A percentile compares a stretch with the other conserved stretches of the same genome.
These are phyloP conservation scores for Galemys pyrenaicus DNA, from an alignment of 2,113 vertebrate species.

Conservation along the genomic window DNA sequence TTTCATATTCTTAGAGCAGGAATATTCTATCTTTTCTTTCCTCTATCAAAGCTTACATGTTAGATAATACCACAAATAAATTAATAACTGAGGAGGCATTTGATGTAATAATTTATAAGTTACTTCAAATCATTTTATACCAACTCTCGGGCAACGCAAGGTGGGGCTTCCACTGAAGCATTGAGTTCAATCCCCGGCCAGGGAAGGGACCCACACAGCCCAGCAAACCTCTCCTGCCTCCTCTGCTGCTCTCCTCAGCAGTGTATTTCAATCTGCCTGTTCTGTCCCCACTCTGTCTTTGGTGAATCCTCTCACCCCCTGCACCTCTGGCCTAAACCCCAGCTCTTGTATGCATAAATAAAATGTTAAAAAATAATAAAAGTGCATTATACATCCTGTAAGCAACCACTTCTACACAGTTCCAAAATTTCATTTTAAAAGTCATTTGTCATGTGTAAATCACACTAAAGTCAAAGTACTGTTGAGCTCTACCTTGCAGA, in stretches of 20 bases:
- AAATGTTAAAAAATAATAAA: too few relatives aligned
- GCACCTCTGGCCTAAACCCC: too few relatives aligned
- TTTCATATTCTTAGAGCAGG: not conserved
- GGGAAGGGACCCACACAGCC: too few relatives aligned
- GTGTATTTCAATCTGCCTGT: too few relatives aligned
- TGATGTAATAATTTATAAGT: not conserved
- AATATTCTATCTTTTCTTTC: not conserved
- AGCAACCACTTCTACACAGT: not conserved
- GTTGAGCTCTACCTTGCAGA: not conserved
- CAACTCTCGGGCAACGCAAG: too few relatives aligned
- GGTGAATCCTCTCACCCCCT: too few relatives aligned
- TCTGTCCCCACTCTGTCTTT: too few relatives aligned
- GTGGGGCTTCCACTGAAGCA: too few relatives aligned
- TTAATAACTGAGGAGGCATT: not conserved
- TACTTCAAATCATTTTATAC: constrained; percentile 15
- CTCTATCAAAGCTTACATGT: not conserved
- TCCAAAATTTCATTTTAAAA: constrained; percentile 6
- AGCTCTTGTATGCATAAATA: too few relatives aligned
- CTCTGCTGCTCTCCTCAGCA: too few relatives aligned
- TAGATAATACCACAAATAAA: not conserved
- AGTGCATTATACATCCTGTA: not conserved
- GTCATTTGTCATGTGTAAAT: not conserved
- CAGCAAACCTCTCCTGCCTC: too few relatives aligned
- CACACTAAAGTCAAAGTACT: not conserved
- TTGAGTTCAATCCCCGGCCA: too few relatives aligned